phyloP scores from a whole-genome alignment of 1,140 invertebrate genomes.

The Diabrotica virgifera region DNA sequence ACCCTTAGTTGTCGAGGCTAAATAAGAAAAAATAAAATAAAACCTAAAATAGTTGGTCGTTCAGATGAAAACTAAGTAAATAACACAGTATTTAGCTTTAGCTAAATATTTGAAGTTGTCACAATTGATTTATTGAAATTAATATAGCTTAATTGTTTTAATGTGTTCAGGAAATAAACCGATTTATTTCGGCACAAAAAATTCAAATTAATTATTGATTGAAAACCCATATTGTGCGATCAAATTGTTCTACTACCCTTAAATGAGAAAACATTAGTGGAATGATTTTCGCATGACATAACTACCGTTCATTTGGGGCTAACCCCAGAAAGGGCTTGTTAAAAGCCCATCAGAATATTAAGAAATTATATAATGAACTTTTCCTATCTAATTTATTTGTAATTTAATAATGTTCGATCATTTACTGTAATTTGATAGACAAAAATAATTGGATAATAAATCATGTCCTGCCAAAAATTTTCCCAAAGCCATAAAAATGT shows the following conservation, averaged over 20 bases:
- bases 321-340: constrained; percentile 1
- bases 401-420: constrained; percentile 14
- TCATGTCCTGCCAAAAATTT: not conserved
- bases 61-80: not conserved
- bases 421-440: constrained; percentile 8
- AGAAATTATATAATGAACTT: constrained; percentile 14
- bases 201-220: no score
- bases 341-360: constrained; percentile 7
- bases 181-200: not conserved
- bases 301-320: not conserved
- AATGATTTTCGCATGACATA: constrained; percentile 2
- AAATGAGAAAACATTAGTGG: constrained; percentile 2
- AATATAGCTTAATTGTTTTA: not conserved
- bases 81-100: not conserved
- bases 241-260: not conserved
- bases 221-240: no score
- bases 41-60: no score
- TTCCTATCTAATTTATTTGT: not conserved
- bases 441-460: constrained; percentile 8
- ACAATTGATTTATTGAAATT: not conserved
- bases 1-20: no score
- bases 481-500: no score
- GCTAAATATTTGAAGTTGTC: not conserved
- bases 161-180: not conserved
- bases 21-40: no score